Evolutionary conservation across 2,797 vertebrate genomes (phyloP).

Genomic region (Chelon auratus): DNA sequence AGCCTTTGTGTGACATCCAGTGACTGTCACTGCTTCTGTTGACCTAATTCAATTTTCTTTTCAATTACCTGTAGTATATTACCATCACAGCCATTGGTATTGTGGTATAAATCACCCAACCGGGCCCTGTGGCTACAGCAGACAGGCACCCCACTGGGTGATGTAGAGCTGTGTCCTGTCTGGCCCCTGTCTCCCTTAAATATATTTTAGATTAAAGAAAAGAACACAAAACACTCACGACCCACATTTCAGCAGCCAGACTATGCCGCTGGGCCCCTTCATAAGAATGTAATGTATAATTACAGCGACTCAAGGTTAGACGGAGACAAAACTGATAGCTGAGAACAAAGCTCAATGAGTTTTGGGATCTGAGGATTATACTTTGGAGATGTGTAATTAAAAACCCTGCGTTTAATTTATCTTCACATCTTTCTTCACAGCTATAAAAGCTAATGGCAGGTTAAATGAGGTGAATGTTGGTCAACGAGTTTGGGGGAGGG

Average conservation of each 20-base stretch:
- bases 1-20: slow-evolving; percentile 69
- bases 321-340: slow-evolving; percentile 47
- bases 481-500: slow-evolving; percentile 29
- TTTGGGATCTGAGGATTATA: slow-evolving; percentile 56
- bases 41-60: slow-evolving; percentile 86
- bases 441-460: slow-evolving; percentile 52
- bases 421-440: slow-evolving; percentile 23
- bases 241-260: slow-evolving; percentile 70
- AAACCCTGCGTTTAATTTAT: slow-evolving; percentile 18
- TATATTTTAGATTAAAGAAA: slow-evolving; percentile 79
- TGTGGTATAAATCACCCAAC: slow-evolving; percentile 72
- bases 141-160: slow-evolving; percentile 63
- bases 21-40: slow-evolving; percentile 75
- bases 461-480: slow-evolving; percentile 58
- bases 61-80: slow-evolving; percentile 84
- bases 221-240: slow-evolving; percentile 73
- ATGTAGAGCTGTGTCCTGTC: slow-evolving; percentile 75
- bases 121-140: slow-evolving; percentile 61
- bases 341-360: slow-evolving; percentile 54
- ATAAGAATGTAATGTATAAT: slow-evolving; percentile 63
- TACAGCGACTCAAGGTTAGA: slow-evolving; percentile 71
- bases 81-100: slow-evolving; percentile 73
- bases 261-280: slow-evolving; percentile 51
- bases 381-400: slow-evolving; percentile 70
- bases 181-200: slow-evolving; percentile 72